A percentile compares a stretch with the other conserved stretches of the same genome.
Conservation (phyloP, 2,113 vertebrate genomes). For the Pomatostomus ruficeps region DNA sequence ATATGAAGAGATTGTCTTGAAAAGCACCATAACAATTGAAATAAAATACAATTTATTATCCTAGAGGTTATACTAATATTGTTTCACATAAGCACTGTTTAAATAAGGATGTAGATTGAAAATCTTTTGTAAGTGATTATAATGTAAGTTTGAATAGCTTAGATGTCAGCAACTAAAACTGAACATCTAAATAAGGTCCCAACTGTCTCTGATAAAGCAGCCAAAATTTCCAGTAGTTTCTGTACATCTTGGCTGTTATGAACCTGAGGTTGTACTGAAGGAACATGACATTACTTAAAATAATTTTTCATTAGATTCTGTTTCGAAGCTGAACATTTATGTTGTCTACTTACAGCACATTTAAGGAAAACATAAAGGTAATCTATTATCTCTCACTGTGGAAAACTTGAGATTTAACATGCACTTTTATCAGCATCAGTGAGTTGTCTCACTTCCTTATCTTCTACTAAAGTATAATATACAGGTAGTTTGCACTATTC, state of each 20-base stretch:
- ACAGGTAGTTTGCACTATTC: neutral
- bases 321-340: neutral
- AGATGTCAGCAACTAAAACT: neutral
- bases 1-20: neutral
- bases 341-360: neutral
- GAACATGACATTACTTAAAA: neutral
- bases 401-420: neutral
- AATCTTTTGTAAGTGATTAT: neutral
- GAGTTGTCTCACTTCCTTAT: neutral
- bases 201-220: neutral
- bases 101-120: neutral
- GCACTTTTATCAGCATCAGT: neutral
- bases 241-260: neutral
- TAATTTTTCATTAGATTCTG: neutral
- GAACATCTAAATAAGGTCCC: neutral
- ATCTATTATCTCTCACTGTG: neutral
- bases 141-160: neutral
- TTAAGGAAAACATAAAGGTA: neutral
- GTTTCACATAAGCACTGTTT: neutral
- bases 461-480: neutral
- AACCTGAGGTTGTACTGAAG: neutral
- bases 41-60: neutral
- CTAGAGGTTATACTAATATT: neutral
- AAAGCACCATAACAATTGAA: neutral
- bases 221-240: neutral